Base-by-base conservation (phyloP, 2,888 invertebrate genomes). In the Lasioglossum calceatum region DNA sequence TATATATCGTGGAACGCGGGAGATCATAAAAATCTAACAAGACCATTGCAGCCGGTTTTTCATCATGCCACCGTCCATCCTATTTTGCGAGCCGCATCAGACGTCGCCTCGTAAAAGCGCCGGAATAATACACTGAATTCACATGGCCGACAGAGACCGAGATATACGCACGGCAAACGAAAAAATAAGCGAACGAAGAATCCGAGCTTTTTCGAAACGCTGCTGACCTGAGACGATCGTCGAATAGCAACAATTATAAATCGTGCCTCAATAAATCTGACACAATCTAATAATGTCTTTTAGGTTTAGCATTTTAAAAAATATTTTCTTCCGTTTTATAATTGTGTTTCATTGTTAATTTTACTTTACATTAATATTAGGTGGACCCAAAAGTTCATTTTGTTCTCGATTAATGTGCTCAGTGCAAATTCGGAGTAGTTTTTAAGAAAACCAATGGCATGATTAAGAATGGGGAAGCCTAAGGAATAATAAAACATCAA, bases 21-120 rank as follows among this genome's bases (percentile, higher is more conserved):
- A 71, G 81, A 86, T 85, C 82, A 74, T 84, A 77, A 90, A 84
- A 67, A 81, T 84, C 82, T 86, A 90, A 88, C 79, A 80, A 88
- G 86, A 77, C 75, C 85, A 75, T 79, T 70, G 77, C 67, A 54
- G 79, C 79, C 36, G 76, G 70, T 75, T 81, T 82, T 81, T 81
- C 84, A 73, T 82, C 77, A 70, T 70, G 84, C 75, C 81, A 77
- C 85, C 82, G 75, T 50, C 83, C 84, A 64, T 64, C 58, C 83
- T 79, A 82, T 89, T 79, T 83, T 67, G 81, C 76, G 72, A 71
- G 77, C 36, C 39, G 72, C 80, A 76, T 81, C 79, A 73, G 75
- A 44, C 47, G 36, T 47, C 32, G 36, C 42, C 71, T 87, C 74
- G 74, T 82, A 71, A 81, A 83, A 81, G 27, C 78, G 61, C 19